Conservation (phyloP, 2,888 invertebrate genomes). For the Lycophotia porphyrea region DNA sequence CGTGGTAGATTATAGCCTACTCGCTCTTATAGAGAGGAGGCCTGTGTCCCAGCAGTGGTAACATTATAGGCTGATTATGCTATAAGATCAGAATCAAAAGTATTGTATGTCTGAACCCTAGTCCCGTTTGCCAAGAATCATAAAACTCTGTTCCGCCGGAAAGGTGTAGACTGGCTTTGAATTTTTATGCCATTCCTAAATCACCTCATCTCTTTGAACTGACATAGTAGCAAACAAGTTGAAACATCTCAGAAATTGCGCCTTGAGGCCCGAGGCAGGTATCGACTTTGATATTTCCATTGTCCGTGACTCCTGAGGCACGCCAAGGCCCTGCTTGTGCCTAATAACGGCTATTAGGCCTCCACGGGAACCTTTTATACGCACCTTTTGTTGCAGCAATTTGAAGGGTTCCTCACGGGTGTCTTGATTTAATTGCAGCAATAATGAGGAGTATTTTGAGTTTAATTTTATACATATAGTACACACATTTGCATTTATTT, state of each 20-base stretch:
- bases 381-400: slow-evolving; percentile 6
- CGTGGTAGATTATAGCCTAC: too few relatives aligned
- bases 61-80: not conserved
- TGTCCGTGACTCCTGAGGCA: slow-evolving; percentile 53
- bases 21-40: too few relatives aligned
- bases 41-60: too few relatives aligned
- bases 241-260: slow-evolving; percentile 13
- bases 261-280: slow-evolving; percentile 43
- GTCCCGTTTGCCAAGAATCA: not conserved
- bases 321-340: slow-evolving; percentile 47
- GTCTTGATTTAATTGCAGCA: not conserved
- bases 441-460: not conserved
- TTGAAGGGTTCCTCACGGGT: slow-evolving; percentile 1
- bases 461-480: not conserved
- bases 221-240: slow-evolving; percentile 18
- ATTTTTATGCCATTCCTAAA: not conserved
- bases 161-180: not conserved
- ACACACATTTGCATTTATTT: too few relatives aligned
- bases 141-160: not conserved
- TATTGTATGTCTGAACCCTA: not conserved
- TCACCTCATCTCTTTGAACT: slow-evolving; percentile 3
- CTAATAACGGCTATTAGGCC: slow-evolving; percentile 57
- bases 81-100: not conserved
- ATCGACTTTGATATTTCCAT: slow-evolving; percentile 46
- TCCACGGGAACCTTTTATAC: slow-evolving; percentile 34